Evolutionary conservation across 2,113 vertebrate species (phyloP), one percentile per base, ranked within the genome.

Genomic region (Sinocyclocheilus maitianheensis): DNA sequence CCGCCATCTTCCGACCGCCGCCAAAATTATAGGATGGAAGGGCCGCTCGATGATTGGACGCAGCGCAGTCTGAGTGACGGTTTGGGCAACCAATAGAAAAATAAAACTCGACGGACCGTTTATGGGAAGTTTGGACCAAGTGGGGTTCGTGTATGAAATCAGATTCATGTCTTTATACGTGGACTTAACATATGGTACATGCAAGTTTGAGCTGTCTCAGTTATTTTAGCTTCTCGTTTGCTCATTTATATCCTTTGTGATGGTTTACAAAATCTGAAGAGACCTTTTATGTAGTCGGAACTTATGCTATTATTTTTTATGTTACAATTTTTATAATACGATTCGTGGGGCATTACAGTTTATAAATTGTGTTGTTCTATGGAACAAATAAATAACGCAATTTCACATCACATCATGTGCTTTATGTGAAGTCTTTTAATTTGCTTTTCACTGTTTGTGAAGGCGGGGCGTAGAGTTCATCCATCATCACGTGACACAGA

Each of bases 1-100:
- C 88, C 90, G 89, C 91, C 91, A 91, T 92, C 84, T 87, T 91
- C 88, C 79, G 65, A 83, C 74, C 86, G 80, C 89, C 88, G 91
- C 90, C 91, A 92, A 90, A 92, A 89, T 24, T 77, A 55, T 72
- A 69, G 75, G 71, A 46, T 58, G 81, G 40, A 72, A 86, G 30
- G n/a, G 3, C 6, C 67, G 16, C 69, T 34, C 58, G 12, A 7
- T 65, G 88, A 89, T 90, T 92, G 91, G 91, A 55, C 24, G 43
- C 14, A 1, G 9, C 48, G 6, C 12, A 3, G 46, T 51, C 24
- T 80, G 86, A 87, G 20, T 40, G 90, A 84, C 84, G 40, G 65
- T 3, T 20, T 6, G 4, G 37, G 0, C 24, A 72, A 34, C 90
- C 91, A 91, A 91, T 89, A 67, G 53, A 65, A 55, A 48, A 12